These are phyloP conservation scores for Epizoanthus fatuus DNA, from an alignment of 92 coral and sea anemone genomes.

Conservation along the genomic window DNA sequence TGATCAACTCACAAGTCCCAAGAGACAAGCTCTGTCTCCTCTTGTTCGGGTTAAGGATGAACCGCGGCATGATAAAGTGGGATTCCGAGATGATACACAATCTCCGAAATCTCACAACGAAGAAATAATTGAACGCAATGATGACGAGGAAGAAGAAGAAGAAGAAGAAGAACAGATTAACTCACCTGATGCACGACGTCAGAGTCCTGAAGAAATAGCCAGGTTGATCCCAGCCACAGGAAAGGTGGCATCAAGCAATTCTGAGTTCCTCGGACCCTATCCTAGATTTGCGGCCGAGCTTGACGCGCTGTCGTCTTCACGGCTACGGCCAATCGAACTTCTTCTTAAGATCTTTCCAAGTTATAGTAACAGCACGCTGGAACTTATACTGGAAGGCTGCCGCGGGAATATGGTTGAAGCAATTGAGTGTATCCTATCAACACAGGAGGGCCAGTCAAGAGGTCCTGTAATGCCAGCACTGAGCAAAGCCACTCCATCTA, in stretches of 20 bases:
- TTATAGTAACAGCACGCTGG: constrained; percentile 82
- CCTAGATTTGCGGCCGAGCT: constrained; percentile 64
- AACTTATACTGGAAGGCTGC: constrained; percentile 87
- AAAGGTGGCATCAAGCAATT: constrained; percentile 45
- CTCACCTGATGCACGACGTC: constrained; percentile 22
- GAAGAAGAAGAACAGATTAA: background rate
- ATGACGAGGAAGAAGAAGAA: background rate
- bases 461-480: constrained; percentile 24
- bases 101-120: constrained; percentile 20
- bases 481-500: constrained; percentile 54
- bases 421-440: constrained; percentile 85
- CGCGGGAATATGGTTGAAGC: constrained; percentile 93
- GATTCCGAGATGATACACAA: constrained; percentile 22
- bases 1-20: constrained; percentile 67
- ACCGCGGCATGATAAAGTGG: constrained; percentile 21
- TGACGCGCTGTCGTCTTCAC: constrained; percentile 51
- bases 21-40: constrained; percentile 75
- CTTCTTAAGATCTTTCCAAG: constrained; percentile 89
- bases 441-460: constrained; percentile 60
- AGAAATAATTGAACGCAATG: background rate
- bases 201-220: constrained; percentile 8
- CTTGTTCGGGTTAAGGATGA: constrained; percentile 74
- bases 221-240: constrained; percentile 58
- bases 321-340: constrained; percentile 82
- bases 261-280: background rate